phyloP scores from a whole-genome alignment of 1,140 invertebrate genomes.

The Druon quercuslanigerum region DNA sequence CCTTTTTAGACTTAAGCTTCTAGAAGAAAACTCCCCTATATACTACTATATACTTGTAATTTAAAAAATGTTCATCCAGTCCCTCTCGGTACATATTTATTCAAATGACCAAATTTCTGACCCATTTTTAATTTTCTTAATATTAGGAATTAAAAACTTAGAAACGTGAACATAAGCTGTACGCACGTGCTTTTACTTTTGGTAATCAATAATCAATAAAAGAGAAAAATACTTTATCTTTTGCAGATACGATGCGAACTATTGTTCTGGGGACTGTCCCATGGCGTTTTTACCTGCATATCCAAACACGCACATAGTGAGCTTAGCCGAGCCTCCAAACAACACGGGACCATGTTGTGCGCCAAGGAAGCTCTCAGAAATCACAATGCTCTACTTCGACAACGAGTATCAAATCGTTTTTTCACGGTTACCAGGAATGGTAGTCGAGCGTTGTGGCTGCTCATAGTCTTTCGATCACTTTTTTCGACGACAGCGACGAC shows the following conservation, averaged over 20 bases:
- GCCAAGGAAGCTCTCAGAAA: slow-evolving; percentile 90
- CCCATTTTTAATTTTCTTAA: too few species aligned
- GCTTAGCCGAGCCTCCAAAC: slow-evolving; percentile 81
- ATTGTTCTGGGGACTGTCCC: slow-evolving; percentile 96
- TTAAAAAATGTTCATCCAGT: too few species aligned
- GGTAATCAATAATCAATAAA: not conserved
- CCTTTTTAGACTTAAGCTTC: too few species aligned
- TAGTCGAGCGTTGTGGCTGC: slow-evolving; percentile 94
- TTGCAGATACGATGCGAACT: slow-evolving; percentile 92
- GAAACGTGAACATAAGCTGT: too few species aligned
- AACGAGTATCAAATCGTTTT: slow-evolving; percentile 91
- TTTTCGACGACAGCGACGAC: slow-evolving; percentile 20
- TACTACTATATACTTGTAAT: too few species aligned
- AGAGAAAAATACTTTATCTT: slow-evolving; percentile 34
- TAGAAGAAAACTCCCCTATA: too few species aligned
- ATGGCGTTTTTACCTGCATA: slow-evolving; percentile 92
- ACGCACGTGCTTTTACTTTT: too few species aligned
- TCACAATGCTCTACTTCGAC: slow-evolving; percentile 96
- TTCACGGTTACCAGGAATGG: slow-evolving; percentile 93
- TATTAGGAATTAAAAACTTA: too few species aligned
- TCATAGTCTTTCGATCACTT: slow-evolving; percentile 79
- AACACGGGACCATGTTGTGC: slow-evolving; percentile 92
- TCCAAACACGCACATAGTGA: slow-evolving; percentile 94
- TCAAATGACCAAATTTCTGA: too few species aligned
- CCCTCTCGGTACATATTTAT: too few species aligned